phyloP scores from a whole-genome alignment of 2,113 vertebrate species.

The Oenanthe melanoleuca region DNA sequence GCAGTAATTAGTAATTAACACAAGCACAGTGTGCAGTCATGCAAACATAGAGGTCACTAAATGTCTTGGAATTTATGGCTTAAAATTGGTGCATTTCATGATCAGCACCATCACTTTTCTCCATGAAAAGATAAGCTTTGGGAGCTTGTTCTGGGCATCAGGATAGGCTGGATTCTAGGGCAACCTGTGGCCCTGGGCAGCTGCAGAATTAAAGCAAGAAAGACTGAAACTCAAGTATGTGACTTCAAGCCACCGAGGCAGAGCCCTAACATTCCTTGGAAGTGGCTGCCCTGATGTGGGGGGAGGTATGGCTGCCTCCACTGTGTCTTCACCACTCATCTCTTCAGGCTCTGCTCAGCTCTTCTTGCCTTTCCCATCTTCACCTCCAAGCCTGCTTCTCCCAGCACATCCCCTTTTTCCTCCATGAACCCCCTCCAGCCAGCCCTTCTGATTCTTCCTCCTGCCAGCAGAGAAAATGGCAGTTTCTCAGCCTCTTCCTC shows the following conservation, averaged over 20 bases:
- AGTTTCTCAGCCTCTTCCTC: not conserved
- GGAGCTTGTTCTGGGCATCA: not conserved
- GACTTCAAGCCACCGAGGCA: not conserved
- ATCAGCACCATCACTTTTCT: not conserved
- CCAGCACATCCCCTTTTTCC: not conserved
- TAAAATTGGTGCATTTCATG: not conserved
- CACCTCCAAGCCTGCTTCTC: not conserved
- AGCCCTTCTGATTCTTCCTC: not conserved
- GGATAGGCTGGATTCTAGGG: not conserved
- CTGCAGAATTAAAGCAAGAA: not conserved
- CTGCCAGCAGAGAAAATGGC: not conserved
- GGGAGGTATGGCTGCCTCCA: accelerated
- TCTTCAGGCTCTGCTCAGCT: not conserved
- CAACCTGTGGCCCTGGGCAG: not conserved
- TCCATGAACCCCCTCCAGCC: not conserved
- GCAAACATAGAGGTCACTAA: not conserved
- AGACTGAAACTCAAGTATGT: not conserved
- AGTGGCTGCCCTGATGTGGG: not conserved
- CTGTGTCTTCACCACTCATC: not conserved
- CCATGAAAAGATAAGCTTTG: not conserved
- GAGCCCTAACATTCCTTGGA: not conserved
- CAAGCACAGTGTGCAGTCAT: not conserved
- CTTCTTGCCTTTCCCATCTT: not conserved
- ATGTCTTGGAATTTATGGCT: not conserved
- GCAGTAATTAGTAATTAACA: not conserved